A percentile compares a stretch with the other conserved stretches of the same genome.
These are phyloP conservation scores for Paratilapia polleni DNA, from an alignment of 2,113 vertebrate genomes.

Conservation along the genomic window DNA sequence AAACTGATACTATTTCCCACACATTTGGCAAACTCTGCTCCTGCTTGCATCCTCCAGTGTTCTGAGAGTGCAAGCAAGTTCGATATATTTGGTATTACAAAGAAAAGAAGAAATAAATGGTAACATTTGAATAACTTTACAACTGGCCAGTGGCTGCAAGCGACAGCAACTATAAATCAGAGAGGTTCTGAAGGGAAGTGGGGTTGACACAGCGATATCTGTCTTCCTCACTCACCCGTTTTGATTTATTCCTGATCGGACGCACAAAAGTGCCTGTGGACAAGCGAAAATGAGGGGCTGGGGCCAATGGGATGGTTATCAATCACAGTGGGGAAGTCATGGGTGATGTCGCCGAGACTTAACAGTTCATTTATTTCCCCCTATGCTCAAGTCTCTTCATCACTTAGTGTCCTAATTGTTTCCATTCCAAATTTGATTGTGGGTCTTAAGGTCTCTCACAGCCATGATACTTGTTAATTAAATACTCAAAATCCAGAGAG, in stretches of 20 bases:
- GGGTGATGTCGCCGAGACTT: conserved; percentile 76
- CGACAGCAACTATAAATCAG: conserved; percentile 80
- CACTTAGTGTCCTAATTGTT: conserved; percentile 79
- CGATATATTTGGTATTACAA: conserved; percentile 75
- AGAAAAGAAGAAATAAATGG: conserved; percentile 80
- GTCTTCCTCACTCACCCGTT: conserved; percentile 79
- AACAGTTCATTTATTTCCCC: conserved; percentile 77
- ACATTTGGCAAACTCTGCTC: conserved; percentile 40
- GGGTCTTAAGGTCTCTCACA: conserved; percentile 66
- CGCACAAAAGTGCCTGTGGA: conserved; percentile 76
- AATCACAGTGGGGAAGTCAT: conserved; percentile 77
- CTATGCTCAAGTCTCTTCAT: conserved; percentile 73
- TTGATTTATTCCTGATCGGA: conserved; percentile 85
- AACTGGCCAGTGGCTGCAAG: conserved; percentile 69
- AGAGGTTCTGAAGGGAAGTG: conserved; percentile 76
- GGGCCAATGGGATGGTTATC: conserved; percentile 79
- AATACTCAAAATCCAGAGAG: conserved; percentile 68
- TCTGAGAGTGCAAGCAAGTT: conserved; percentile 45
- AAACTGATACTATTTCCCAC: conserved; percentile 15
- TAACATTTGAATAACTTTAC: conserved; percentile 79
- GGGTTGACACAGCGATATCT: conserved; percentile 76
- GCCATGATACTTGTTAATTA: conserved; percentile 72
- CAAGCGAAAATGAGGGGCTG: conserved; percentile 75
- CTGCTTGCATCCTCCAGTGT: conserved; percentile 43
- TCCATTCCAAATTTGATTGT: conserved; percentile 74